These are phyloP conservation scores for Percopsis transmontana DNA, from an alignment of 2,113 vertebrate genomes.

Conservation along the genomic window DNA sequence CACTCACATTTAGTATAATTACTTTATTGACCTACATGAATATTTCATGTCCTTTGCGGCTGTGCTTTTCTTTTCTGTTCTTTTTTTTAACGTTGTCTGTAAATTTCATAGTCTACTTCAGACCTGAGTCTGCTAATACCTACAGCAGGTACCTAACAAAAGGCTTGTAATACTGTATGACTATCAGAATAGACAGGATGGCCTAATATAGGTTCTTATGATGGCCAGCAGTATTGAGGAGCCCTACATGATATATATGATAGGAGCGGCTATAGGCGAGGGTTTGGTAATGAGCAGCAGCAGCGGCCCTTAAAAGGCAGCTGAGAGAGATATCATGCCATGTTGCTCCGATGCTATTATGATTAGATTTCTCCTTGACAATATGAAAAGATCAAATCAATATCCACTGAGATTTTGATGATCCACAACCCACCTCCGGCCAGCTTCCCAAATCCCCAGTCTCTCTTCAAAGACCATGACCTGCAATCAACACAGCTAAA, in stretches of 20 bases:
- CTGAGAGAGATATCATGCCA: constrained; percentile 71
- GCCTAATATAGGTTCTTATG: constrained; percentile 23
- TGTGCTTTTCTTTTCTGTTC: neutral
- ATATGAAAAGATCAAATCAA: constrained; percentile 79
- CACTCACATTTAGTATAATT: constrained; percentile 52
- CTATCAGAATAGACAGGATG: constrained; percentile 42
- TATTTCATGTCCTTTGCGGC: constrained; percentile 25
- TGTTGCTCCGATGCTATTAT: constrained; percentile 66
- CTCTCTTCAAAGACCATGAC: constrained; percentile 61
- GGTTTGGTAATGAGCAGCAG: constrained; percentile 63
- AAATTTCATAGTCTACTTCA: constrained; percentile 26
- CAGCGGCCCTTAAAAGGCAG: constrained; percentile 53
- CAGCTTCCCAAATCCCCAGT: constrained; percentile 25
- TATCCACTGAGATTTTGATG: constrained; percentile 77
- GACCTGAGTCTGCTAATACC: constrained; percentile 1
- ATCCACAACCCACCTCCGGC: constrained; percentile 55
- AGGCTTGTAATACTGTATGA: constrained; percentile 33
- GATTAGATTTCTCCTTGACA: constrained; percentile 75
- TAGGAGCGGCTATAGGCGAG: constrained; percentile 29
- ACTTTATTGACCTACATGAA: constrained; percentile 54
- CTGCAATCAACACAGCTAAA: constrained; percentile 48
- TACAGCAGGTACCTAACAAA: neutral
- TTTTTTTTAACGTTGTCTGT: constrained; percentile 7
- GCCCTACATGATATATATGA: constrained; percentile 17
- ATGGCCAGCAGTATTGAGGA: constrained; percentile 15